These are phyloP conservation scores for Podilymbus podiceps DNA, from an alignment of 2,113 vertebrate genomes.

Conservation along the genomic window DNA sequence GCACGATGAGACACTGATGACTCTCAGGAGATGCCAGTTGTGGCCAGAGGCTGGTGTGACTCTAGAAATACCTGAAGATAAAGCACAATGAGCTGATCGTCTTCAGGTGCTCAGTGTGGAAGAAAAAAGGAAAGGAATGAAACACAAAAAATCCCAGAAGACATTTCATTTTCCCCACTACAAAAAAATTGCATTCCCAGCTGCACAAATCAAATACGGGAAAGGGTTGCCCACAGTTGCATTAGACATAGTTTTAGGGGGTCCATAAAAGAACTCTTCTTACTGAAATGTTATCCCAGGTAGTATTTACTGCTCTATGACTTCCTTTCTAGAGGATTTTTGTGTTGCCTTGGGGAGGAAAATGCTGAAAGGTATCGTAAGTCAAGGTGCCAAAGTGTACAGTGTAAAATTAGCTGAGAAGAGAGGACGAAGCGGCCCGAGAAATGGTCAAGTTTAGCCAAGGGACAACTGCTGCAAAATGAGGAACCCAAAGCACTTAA, in stretches of 20 bases:
- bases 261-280: constrained; percentile 50
- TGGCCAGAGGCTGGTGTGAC: background rate
- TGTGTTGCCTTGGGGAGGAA: constrained; percentile 55
- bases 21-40: background rate
- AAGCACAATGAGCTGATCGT: background rate
- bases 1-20: background rate
- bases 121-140: background rate
- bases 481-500: background rate
- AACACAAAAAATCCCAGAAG: background rate
- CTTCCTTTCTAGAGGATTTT: constrained; percentile 55
- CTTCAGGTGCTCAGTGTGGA: background rate
- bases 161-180: background rate
- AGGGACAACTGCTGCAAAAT: constrained; percentile 17
- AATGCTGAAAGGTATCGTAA: constrained; percentile 53
- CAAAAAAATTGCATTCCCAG: constrained; percentile 10
- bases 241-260: constrained; percentile 42
- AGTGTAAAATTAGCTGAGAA: constrained; percentile 34
- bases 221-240: background rate
- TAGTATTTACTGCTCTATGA: constrained; percentile 52
- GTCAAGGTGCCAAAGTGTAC: constrained; percentile 42
- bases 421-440: background rate
- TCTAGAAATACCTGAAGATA: background rate
- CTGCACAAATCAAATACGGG: background rate
- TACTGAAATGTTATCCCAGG: constrained; percentile 56
- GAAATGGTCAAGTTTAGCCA: constrained; percentile 24